A percentile compares a stretch with the other conserved stretches of the same genome.
phyloP scores from a whole-genome alignment of 1,140 invertebrate genomes.

The Drosophila sucinea region DNA sequence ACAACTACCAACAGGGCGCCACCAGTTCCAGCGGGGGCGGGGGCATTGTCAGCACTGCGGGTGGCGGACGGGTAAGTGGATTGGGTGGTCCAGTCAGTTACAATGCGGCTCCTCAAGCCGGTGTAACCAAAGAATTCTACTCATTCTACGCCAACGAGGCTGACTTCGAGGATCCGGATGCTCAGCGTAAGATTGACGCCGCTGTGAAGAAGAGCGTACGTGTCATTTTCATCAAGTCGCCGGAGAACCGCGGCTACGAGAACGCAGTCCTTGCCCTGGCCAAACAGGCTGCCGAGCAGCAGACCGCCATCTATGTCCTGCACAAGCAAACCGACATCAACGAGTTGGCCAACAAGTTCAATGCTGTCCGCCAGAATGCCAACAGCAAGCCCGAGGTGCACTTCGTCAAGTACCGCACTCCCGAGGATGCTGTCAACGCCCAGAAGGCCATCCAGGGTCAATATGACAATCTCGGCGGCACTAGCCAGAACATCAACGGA shows the following conservation, averaged over 20 bases:
- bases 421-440: constrained; percentile 72
- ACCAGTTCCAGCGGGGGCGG: constrained; percentile 29
- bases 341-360: constrained; percentile 71
- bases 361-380: constrained; percentile 58
- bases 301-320: constrained; percentile 71
- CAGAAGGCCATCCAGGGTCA: constrained; percentile 68
- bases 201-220: constrained; percentile 63
- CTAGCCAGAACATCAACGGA: constrained; percentile 66
- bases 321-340: constrained; percentile 70
- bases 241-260: constrained; percentile 68
- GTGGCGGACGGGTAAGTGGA: constrained; percentile 16
- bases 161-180: constrained; percentile 64
- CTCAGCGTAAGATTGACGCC: constrained; percentile 44
- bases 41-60: constrained; percentile 10
- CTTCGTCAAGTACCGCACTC: constrained; percentile 77
- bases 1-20: constrained; percentile 61
- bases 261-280: constrained; percentile 66
- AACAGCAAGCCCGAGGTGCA: constrained; percentile 71
- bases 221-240: constrained; percentile 69
- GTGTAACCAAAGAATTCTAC: constrained; percentile 64
- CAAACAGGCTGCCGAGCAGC: constrained; percentile 68
- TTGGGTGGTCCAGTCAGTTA: constrained; percentile 60
- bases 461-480: constrained; percentile 69
- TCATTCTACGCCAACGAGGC: constrained; percentile 64
- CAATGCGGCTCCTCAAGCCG: constrained; percentile 48